A percentile compares a stretch with the other conserved stretches of the same genome.
phyloP scores from a whole-genome alignment of 1,140 invertebrate genomes.

The Drosophila sp. region DNA sequence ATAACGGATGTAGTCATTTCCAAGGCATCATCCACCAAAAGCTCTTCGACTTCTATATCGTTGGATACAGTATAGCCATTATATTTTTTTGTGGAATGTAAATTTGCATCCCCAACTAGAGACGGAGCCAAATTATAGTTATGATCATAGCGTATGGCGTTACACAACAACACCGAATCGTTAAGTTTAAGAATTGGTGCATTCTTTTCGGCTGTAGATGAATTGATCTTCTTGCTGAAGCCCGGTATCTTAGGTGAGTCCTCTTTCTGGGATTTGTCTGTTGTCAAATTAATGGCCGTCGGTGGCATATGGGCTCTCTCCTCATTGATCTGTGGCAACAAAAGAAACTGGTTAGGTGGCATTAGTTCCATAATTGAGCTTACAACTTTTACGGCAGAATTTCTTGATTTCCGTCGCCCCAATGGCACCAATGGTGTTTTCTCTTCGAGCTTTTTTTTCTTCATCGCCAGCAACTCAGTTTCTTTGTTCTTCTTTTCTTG shows the following conservation, averaged over 20 bases:
- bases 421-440: too few species aligned
- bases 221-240: not conserved
- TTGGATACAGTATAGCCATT: not conserved
- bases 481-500: not conserved
- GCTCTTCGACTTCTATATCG: not conserved
- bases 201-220: not conserved
- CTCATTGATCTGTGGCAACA: slow-evolving; percentile 49
- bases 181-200: not conserved
- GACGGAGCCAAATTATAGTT: not conserved
- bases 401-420: not conserved
- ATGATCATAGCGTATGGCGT: not conserved
- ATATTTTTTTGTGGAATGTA: not conserved
- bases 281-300: slow-evolving; percentile 28
- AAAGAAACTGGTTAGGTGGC: slow-evolving; percentile 52
- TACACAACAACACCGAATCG: not conserved
- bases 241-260: not conserved
- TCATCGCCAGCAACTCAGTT: not conserved
- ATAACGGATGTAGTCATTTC: not conserved
- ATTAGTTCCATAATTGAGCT: slow-evolving; percentile 27
- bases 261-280: not conserved
- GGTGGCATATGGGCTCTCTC: slow-evolving; percentile 19
- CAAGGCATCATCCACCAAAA: slow-evolving; percentile 16
- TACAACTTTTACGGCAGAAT: slow-evolving; percentile 26
- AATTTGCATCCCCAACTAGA: not conserved
- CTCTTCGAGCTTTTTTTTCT: not conserved